These are phyloP conservation scores for Synanthedon formicaeformis DNA, from an alignment of 2,888 invertebrate species.

Conservation along the genomic window DNA sequence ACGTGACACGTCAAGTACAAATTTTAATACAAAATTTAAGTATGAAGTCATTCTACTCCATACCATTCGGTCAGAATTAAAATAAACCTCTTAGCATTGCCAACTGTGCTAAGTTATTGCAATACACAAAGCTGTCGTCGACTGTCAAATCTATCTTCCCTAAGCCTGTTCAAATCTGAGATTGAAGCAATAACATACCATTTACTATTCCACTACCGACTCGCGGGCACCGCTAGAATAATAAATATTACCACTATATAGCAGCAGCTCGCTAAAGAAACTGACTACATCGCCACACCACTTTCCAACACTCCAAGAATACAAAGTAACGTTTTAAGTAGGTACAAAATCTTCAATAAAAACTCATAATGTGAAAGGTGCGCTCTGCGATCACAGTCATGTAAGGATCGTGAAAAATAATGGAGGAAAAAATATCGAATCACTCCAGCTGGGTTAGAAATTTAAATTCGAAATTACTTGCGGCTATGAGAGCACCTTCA, in stretches of 20 bases:
- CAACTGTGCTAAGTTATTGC: no score
- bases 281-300: constrained; percentile 44
- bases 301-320: constrained; percentile 43
- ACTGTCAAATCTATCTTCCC: constrained; percentile 14
- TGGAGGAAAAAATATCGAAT: no score
- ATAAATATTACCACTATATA: constrained; percentile 50
- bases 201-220: constrained; percentile 51
- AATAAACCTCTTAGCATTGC: no score
- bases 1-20: no score
- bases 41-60: no score
- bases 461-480: no score
- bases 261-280: constrained; percentile 51
- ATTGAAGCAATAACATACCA: constrained; percentile 13
- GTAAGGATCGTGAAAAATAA: no score
- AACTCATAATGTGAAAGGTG: neutral
- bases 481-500: no score
- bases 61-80: no score
- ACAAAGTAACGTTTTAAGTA: constrained; percentile 26
- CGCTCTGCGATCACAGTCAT: neutral
- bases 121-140: no score
- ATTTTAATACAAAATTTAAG: no score
- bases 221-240: constrained; percentile 48
- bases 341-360: neutral
- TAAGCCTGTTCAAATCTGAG: constrained; percentile 22
- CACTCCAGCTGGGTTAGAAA: no score